Conservation (phyloP, 2,888 invertebrate species). For the Standfussiana lucernea region DNA sequence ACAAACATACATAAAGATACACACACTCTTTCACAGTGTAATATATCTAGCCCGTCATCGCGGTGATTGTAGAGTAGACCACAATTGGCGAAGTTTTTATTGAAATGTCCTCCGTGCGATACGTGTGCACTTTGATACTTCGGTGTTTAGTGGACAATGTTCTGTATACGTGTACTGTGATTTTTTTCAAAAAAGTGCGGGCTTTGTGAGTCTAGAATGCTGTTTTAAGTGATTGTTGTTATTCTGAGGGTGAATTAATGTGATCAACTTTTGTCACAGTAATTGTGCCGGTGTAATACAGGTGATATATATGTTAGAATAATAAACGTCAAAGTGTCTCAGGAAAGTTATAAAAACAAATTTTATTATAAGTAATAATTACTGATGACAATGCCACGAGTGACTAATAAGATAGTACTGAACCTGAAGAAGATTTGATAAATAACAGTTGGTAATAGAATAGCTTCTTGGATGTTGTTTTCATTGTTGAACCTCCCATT, state of each 20-base stretch:
- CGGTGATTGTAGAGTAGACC: conserved; percentile 19
- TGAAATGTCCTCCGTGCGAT: conserved; percentile 66
- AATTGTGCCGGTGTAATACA: neutral
- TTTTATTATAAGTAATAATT: neutral
- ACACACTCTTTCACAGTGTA: conserved; percentile 6
- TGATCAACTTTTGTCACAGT: neutral
- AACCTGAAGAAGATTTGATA: neutral
- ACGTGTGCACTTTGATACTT: conserved; percentile 32
- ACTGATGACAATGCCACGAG: neutral
- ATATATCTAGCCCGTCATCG: conserved; percentile 36
- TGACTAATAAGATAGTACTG: neutral
- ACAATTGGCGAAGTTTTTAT: conserved; percentile 66
- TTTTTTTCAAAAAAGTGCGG: neutral
- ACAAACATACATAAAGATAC: neutral
- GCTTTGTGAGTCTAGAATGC: neutral
- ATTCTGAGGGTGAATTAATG: neutral
- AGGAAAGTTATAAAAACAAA: neutral
- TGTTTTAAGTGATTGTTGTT: neutral
- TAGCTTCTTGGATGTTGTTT: neutral
- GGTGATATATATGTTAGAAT: neutral
- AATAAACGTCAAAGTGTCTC: neutral
- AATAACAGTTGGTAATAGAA: neutral
- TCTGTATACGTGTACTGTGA: neutral
- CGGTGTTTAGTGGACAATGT: neutral
- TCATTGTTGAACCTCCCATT: neutral